Percentiles rank a stretch among this genome's conserved stretches.
Conservation (phyloP, 2,113 vertebrate species). For the Macheiramphus alcinus region DNA sequence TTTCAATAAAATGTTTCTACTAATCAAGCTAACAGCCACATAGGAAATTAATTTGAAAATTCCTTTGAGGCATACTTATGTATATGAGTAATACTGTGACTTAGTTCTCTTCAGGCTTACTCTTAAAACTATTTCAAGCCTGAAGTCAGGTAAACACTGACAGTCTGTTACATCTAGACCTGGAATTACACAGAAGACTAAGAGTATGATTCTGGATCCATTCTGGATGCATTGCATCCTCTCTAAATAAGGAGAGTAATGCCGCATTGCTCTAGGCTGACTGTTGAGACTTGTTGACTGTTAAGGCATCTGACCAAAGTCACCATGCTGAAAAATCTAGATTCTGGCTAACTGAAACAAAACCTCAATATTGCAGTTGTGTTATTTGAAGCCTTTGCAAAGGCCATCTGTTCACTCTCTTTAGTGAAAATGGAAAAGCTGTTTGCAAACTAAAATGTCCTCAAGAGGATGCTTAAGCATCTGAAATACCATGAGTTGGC, state of each 20-base stretch:
- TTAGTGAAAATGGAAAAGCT: not conserved
- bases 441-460: not conserved
- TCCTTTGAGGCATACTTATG: not conserved
- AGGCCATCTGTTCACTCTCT: not conserved
- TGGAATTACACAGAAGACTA: not conserved
- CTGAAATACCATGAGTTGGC: not conserved
- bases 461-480: not conserved
- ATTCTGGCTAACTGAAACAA: not conserved
- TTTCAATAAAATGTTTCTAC: slow-evolving; percentile 25
- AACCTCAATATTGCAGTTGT: not conserved
- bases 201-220: not conserved
- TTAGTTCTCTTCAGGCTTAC: not conserved
- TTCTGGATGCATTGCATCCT: not conserved
- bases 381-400: not conserved
- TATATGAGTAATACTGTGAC: not conserved
- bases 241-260: not conserved
- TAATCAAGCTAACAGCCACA: not conserved
- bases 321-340: not conserved
- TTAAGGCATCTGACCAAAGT: not conserved
- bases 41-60: slow-evolving; percentile 6
- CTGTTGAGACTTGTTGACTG: not conserved
- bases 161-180: not conserved
- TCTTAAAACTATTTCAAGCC: not conserved
- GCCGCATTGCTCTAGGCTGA: not conserved
- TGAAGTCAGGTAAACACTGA: not conserved